Percentiles rank a stretch among this genome's conserved stretches.
phyloP scores from a whole-genome alignment of 2,888 invertebrate genomes.

The Andrena chrysosceles region DNA sequence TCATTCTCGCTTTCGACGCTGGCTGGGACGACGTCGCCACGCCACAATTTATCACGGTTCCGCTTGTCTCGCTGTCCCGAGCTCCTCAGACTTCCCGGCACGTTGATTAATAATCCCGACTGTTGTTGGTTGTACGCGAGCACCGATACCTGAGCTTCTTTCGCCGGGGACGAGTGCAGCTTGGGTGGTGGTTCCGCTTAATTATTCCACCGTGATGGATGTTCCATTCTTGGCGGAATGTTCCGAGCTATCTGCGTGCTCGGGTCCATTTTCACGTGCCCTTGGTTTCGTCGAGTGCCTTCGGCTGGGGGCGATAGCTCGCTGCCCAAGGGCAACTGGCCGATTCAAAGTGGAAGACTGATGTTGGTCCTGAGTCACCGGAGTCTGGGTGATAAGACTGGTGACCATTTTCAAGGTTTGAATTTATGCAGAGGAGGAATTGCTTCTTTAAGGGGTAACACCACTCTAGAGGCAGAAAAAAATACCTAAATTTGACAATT shows the following conservation, averaged over 20 bases:
- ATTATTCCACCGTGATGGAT: slow-evolving; percentile 70
- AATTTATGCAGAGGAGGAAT: no score
- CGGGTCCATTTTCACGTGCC: not conserved
- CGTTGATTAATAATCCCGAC: slow-evolving; percentile 78
- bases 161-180: slow-evolving; percentile 68
- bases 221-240: slow-evolving; percentile 11
- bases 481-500: no score
- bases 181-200: slow-evolving; percentile 75
- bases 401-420: no score
- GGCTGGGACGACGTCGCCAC: slow-evolving; percentile 48
- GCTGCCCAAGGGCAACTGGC: not conserved
- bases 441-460: no score
- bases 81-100: slow-evolving; percentile 60
- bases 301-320: not conserved
- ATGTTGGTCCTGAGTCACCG: no score
- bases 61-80: slow-evolving; percentile 65
- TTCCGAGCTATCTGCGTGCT: not conserved
- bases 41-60: slow-evolving; percentile 74
- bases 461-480: no score
- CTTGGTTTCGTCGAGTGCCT: not conserved
- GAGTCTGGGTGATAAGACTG: no score
- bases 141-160: slow-evolving; percentile 68
- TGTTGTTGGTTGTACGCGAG: slow-evolving; percentile 54
- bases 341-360: no score
- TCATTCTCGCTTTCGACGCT: slow-evolving; percentile 65